Evolutionary conservation across 1,140 invertebrate genomes (phyloP).

Genomic region (Paramacrobiotus metropolitanus): DNA sequence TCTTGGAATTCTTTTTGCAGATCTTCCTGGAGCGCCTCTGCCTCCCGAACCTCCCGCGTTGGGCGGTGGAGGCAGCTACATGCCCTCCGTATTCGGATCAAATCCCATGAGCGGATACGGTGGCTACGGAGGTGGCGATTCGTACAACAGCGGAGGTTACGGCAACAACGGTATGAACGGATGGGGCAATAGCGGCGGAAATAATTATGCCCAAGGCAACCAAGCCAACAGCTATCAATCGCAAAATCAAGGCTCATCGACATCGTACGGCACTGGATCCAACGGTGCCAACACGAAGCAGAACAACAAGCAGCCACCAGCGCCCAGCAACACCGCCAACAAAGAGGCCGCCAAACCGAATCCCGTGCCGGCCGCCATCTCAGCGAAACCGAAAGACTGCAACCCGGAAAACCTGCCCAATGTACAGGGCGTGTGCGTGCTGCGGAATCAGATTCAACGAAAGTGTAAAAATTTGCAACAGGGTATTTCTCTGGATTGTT

Average conservation of each 20-base stretch:
- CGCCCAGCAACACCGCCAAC: no score
- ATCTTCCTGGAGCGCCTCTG: background rate
- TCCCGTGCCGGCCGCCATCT: no score
- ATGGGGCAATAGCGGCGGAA: background rate
- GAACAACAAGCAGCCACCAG: no score
- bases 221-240: background rate
- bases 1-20: background rate
- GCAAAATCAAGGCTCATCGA: no score
- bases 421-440: background rate
- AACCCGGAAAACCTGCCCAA: background rate
- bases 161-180: background rate
- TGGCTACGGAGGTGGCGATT: background rate
- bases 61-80: background rate
- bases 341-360: no score
- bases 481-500: background rate
- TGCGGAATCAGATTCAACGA: background rate
- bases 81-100: background rate
- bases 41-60: background rate
- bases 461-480: background rate
- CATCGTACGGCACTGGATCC: background rate
- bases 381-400: background rate
- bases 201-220: background rate
- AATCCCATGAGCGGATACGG: background rate
- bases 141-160: background rate
- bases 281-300: no score